These are phyloP conservation scores for Ceraclea dissimilis DNA, from an alignment of 2,888 invertebrate genomes.

Conservation along the genomic window DNA sequence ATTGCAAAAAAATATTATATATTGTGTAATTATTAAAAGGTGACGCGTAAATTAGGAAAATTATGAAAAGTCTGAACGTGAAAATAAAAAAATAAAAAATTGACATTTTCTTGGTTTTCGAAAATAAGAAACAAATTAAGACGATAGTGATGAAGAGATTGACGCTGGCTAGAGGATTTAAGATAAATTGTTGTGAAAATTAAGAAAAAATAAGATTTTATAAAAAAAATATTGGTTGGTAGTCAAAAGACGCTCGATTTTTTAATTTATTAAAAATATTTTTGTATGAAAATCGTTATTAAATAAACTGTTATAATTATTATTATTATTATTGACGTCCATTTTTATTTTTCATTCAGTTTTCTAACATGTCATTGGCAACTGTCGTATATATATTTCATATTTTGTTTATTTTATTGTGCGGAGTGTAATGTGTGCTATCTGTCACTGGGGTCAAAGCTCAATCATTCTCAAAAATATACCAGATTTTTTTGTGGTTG, in stretches of 20 bases:
- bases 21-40: not conserved
- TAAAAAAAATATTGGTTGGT: not conserved
- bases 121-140: not conserved
- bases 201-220: not conserved
- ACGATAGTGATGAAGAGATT: not conserved
- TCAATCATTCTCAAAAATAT: too few relatives aligned
- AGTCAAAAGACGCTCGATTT: not conserved
- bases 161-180: not conserved
- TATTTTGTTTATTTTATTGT: too few relatives aligned
- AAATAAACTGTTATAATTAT: not conserved
- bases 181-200: not conserved
- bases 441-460: too few relatives aligned
- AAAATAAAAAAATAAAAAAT: not conserved
- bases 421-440: too few relatives aligned
- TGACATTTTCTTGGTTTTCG: not conserved
- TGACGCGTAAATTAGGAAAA: not conserved
- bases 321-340: not conserved
- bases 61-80: not conserved
- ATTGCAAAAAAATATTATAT: not conserved
- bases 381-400: not conserved
- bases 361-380: not conserved
- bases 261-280: not conserved
- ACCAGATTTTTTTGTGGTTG: too few relatives aligned
- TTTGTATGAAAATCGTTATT: not conserved
- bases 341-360: not conserved